phyloP scores from a whole-genome alignment of 2,113 vertebrate species.

The Oceanodroma tethys region DNA sequence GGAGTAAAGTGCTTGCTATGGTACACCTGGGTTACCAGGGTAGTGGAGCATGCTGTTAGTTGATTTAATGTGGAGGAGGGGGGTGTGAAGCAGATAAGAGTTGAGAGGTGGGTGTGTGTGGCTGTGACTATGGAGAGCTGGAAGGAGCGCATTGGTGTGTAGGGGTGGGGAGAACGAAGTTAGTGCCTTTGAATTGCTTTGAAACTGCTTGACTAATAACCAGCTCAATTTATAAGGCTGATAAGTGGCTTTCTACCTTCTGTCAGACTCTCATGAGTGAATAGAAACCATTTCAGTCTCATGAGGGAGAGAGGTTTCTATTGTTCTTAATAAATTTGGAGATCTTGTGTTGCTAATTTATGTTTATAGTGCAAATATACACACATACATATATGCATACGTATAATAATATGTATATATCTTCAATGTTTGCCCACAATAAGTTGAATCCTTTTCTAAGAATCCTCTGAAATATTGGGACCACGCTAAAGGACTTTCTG shows the following conservation, averaged over 20 bases:
- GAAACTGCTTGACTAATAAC: background rate
- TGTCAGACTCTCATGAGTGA: background rate
- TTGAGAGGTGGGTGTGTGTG: background rate
- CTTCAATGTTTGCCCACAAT: background rate
- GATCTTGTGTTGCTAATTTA: background rate
- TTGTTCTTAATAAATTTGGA: background rate
- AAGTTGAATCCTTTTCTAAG: background rate
- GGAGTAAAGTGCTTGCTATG: background rate
- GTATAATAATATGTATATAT: background rate
- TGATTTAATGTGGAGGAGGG: background rate
- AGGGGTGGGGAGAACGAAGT: background rate
- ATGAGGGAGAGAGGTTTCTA: background rate
- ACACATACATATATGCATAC: fast-evolving
- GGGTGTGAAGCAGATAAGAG: background rate
- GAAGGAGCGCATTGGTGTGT: background rate
- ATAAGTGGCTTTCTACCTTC: background rate
- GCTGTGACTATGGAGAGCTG: background rate
- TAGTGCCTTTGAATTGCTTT: background rate
- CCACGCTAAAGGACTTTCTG: background rate
- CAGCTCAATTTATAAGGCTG: background rate
- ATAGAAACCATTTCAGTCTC: background rate
- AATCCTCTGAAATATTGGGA: background rate
- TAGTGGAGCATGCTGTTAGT: background rate
- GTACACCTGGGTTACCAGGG: background rate
- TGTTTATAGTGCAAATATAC: background rate